Conservation (phyloP, 2,113 vertebrate species). For the Synodontis membranacea region DNA sequence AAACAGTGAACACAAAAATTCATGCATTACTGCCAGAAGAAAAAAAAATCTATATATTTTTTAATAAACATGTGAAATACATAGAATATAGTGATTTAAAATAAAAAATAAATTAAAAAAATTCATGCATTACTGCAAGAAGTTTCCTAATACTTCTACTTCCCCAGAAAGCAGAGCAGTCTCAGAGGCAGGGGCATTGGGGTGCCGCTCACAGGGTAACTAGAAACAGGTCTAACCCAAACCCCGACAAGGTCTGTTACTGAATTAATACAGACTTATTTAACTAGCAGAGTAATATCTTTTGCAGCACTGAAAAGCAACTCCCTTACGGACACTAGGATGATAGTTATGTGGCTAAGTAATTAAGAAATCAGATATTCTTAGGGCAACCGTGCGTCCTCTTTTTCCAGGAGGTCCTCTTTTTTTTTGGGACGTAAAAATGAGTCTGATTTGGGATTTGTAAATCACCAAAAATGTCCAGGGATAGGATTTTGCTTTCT, state of each 20-base stretch:
- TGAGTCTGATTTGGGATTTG: too few relatives aligned
- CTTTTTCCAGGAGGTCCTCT: too few relatives aligned
- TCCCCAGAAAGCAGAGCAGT: slow-evolving; percentile 53
- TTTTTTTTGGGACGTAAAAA: too few relatives aligned
- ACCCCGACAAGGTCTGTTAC: background rate
- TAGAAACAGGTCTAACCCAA: background rate
- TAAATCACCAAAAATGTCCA: too few relatives aligned
- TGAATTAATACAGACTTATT: background rate
- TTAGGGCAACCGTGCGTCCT: too few relatives aligned
- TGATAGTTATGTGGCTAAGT: background rate
- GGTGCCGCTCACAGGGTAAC: background rate
- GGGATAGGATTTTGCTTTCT: too few relatives aligned
- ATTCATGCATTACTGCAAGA: slow-evolving; percentile 9
- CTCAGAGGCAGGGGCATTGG: background rate
- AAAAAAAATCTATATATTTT: background rate
- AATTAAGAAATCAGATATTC: background rate
- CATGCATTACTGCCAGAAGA: too few relatives aligned
- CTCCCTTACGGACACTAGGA: background rate
- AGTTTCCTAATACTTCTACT: slow-evolving; percentile 33
- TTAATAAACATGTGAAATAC: slow-evolving; percentile 1
- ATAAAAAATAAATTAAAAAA: slow-evolving; percentile 4
- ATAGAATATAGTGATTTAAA: background rate
- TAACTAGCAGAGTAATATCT: background rate
- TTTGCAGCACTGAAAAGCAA: background rate
- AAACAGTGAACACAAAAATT: slow-evolving; percentile 4